phyloP scores from a whole-genome alignment of 37 sponge, comb jelly and placozoan species.

The Spongilla lacustris region DNA sequence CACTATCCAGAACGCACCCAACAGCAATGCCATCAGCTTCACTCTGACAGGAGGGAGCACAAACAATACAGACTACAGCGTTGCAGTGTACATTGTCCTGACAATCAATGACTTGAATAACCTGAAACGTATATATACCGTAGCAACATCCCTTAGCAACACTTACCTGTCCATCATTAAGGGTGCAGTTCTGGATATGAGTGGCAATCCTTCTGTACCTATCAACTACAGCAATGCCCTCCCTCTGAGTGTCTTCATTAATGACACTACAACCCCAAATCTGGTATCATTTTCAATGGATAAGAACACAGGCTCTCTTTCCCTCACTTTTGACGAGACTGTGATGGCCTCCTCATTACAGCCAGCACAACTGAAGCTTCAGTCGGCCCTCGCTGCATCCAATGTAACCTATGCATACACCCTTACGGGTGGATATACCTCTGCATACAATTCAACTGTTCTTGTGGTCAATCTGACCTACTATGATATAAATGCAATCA shows the following conservation, averaged over 20 bases:
- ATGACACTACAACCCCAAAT: constrained; percentile 64
- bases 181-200: constrained; percentile 82
- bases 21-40: constrained; percentile 7
- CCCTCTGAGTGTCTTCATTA: constrained; percentile 5
- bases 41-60: constrained; percentile 58
- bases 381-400: constrained; percentile 32
- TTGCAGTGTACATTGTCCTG: constrained; percentile 56
- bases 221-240: constrained; percentile 38
- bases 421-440: constrained; percentile 72
- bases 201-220: constrained; percentile 37
- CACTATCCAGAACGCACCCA: constrained; percentile 34
- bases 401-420: constrained; percentile 30
- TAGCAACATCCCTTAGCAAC: constrained; percentile 60
- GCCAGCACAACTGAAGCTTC: constrained; percentile 66
- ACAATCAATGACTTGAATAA: constrained; percentile 70
- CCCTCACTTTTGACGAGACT: constrained; percentile 83
- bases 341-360: constrained; percentile 76
- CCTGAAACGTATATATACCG: constrained; percentile 60
- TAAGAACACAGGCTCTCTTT: constrained; percentile 64
- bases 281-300: constrained; percentile 63
- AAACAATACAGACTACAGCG: constrained; percentile 54
- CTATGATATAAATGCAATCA: constrained; percentile 88
- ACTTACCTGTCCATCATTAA: constrained; percentile 54
- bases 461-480: constrained; percentile 61
- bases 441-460: constrained; percentile 69